These are phyloP conservation scores for Parauchenoglanis punctatus DNA, from an alignment of 2,797 vertebrate species.

Conservation along the genomic window DNA sequence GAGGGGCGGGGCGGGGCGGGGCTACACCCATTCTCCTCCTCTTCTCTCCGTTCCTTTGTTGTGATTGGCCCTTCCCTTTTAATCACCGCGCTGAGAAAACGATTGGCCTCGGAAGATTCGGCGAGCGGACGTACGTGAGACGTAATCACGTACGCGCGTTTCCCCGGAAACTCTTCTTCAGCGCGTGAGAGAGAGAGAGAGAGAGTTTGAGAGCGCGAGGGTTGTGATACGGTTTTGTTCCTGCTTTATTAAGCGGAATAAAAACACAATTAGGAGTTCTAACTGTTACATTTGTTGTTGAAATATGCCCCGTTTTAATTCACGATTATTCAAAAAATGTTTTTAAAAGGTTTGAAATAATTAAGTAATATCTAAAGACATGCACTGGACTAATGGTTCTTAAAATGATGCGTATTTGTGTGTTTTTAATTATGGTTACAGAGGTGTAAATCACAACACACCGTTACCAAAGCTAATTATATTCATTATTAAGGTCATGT, in stretches of 20 bases:
- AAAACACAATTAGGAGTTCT: background rate
- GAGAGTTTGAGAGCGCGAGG: no score
- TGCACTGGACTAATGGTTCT: background rate
- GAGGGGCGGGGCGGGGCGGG: slow-evolving; percentile 63
- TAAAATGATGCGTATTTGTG: background rate
- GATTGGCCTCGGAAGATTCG: slow-evolving; percentile 3
- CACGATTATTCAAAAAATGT: background rate
- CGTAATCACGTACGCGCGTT: slow-evolving; percentile 27
- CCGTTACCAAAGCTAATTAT: background rate
- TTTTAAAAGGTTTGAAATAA: background rate
- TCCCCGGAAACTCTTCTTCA: slow-evolving; percentile 12
- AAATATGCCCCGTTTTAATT: background rate
- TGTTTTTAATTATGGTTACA: background rate
- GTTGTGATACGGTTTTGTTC: background rate
- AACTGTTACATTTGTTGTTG: background rate
- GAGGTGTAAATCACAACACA: background rate
- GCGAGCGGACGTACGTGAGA: background rate
- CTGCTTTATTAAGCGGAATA: background rate
- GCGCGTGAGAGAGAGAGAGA: background rate
- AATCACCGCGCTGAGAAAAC: slow-evolving; percentile 61
- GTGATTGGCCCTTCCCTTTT: slow-evolving; percentile 74
- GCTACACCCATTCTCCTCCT: slow-evolving; percentile 58
- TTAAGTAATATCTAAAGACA: background rate
- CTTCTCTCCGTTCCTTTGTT: slow-evolving; percentile 69
- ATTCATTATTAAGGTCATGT: background rate